Base-by-base conservation (phyloP, 2,888 invertebrate species). In the Plebejus anna region DNA sequence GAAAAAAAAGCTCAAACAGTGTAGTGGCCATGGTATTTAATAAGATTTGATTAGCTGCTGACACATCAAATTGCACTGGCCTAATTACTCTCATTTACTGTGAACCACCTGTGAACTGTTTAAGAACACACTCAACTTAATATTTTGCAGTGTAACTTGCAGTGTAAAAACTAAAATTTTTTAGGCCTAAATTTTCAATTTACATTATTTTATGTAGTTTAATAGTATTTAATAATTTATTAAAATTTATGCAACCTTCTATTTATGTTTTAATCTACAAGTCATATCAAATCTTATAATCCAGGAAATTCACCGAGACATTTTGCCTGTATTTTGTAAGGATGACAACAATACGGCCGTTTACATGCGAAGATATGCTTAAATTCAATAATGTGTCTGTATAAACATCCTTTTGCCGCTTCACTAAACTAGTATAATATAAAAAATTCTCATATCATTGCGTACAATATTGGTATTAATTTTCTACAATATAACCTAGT, bases 381-480 rank as follows among this genome's bases (percentile, higher is more conserved):
- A 97, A 96, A 92, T 99, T 98, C 88, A 99, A 99, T 87, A 98
- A 97, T 86, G 98, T 98, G 98, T 98, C 95, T 95, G 97, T 96
- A 80, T 77, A 75, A 66, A 13, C 13, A 66, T 32, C 22, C 32
- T 66, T 66, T 66, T 36, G 32, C 66, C 13, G 66, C 76, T 72
- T 75, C 36, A 75, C 32, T 59, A 13, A 5, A 32, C 5, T 66
- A 66, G 32, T 36, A 66, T 32, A 4, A 61, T 9, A 11, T 61
- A 22, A 7, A 4, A 16, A 2, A 4, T 66, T 32, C 9, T 32
- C 28, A 2, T 32, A 66, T 32, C 32, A 5, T 66, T 66, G 32
- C 66, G 32, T 66, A 4, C 32, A 28, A 61, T 9, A 28, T 66
- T 66, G 66, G 66, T 66, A 32, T 66, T 32, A 1, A 13, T 36